These are phyloP conservation scores for Stomorhina lunata DNA, from an alignment of 2,888 invertebrate species.

Conservation along the genomic window DNA sequence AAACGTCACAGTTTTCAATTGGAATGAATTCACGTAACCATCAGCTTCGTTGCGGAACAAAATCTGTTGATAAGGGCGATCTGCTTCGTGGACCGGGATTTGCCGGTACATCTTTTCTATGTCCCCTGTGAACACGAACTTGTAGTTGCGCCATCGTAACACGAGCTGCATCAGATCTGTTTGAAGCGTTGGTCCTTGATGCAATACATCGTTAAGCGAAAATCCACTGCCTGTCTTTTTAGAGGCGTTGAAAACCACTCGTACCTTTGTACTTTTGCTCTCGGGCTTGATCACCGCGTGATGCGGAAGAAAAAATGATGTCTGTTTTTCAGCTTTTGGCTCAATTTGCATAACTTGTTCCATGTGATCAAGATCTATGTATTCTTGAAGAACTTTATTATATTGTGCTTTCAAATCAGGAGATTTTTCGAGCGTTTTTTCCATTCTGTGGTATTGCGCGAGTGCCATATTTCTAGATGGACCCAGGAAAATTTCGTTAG, in stretches of 20 bases:
- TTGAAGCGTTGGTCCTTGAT: conserved; percentile 59
- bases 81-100: conserved; percentile 41
- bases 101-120: conserved; percentile 66
- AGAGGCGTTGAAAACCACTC: conserved; percentile 66
- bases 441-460: too few relatives aligned
- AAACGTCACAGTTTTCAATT: conserved; percentile 60
- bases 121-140: conserved; percentile 63
- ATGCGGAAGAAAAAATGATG: neutral
- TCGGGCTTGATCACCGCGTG: conserved; percentile 57
- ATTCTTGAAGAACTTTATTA: conserved; percentile 1
- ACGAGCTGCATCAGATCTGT: conserved; percentile 45
- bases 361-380: neutral
- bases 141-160: conserved; percentile 43
- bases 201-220: conserved; percentile 53
- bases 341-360: neutral
- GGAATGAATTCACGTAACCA: conserved; percentile 17
- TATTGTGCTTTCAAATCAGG: neutral
- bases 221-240: conserved; percentile 40
- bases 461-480: neutral
- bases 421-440: too few relatives aligned
- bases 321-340: neutral
- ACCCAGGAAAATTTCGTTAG: neutral
- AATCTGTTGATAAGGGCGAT: conserved; percentile 59
- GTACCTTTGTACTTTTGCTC: conserved; percentile 54
- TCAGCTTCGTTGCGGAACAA: conserved; percentile 31